phyloP scores from a whole-genome alignment of 1,140 invertebrate species.

The Drosophila tsacasi region DNA sequence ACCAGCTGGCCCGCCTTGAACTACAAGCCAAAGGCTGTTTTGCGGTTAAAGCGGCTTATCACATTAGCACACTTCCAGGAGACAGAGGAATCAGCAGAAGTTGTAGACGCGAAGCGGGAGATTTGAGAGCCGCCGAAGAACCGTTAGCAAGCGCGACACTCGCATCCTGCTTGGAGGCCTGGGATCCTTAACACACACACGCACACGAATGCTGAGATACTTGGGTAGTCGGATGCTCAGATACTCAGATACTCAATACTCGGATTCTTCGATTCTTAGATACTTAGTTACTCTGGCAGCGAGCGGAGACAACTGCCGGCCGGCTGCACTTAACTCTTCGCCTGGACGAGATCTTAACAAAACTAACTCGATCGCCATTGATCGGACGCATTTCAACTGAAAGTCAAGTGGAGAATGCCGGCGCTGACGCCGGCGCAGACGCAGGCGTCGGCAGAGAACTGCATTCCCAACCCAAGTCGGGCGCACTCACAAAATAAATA shows the following conservation, averaged over 20 bases:
- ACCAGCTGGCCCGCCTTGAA: constrained; percentile 33
- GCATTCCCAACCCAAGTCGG: constrained; percentile 36
- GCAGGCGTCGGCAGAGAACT: constrained; percentile 23
- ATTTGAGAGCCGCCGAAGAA: constrained; percentile 38
- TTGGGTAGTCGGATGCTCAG: constrained; percentile 2
- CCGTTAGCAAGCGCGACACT: constrained; percentile 53
- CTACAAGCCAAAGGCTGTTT: constrained; percentile 33
- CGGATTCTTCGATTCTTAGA: background rate
- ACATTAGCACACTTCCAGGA: constrained; percentile 57
- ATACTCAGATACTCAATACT: constrained; percentile 5
- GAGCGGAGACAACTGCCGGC: constrained; percentile 32
- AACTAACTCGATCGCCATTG: constrained; percentile 81
- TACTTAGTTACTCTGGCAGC: constrained; percentile 3
- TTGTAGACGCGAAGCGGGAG: constrained; percentile 15
- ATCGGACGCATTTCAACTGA: constrained; percentile 83
- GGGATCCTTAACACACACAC: constrained; percentile 37
- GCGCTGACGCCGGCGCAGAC: constrained; percentile 30
- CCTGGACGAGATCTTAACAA: constrained; percentile 83
- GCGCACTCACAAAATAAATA: constrained; percentile 52
- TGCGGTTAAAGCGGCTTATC: constrained; percentile 58
- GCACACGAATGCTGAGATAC: background rate
- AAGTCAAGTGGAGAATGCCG: constrained; percentile 71
- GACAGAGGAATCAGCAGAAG: constrained; percentile 11
- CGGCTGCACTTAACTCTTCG: constrained; percentile 69
- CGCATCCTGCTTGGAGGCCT: constrained; percentile 44